Evolutionary conservation across 2,113 vertebrate species (phyloP).

Genomic region (Alethe diademata): DNA sequence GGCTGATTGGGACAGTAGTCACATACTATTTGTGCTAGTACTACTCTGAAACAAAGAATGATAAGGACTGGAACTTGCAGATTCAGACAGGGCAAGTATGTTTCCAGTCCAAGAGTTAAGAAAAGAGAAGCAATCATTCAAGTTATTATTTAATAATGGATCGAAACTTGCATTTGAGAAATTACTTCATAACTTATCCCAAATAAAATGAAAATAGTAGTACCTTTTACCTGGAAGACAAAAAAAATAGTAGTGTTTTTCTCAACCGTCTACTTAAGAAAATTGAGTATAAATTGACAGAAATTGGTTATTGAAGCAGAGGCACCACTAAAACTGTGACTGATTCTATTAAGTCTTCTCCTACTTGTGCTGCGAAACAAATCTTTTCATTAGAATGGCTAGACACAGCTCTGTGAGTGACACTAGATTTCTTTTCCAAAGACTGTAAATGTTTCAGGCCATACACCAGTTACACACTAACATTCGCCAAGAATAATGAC

Average conservation of each 20-base stretch:
- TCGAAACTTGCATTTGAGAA: neutral
- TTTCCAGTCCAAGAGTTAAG: neutral
- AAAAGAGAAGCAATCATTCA: neutral
- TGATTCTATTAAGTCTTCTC: conserved; percentile 1
- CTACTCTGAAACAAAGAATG: neutral
- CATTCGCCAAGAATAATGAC: neutral
- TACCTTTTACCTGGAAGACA: neutral
- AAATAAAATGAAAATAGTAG: neutral
- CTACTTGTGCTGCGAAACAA: neutral
- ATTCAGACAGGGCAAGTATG: neutral
- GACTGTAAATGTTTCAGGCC: neutral
- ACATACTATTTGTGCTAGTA: neutral
- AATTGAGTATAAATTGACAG: neutral
- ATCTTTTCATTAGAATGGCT: neutral
- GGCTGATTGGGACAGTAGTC: neutral
- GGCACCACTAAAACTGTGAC: neutral
- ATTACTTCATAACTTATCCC: neutral
- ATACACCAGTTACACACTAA: neutral
- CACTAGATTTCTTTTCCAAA: neutral
- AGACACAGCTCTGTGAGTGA: neutral
- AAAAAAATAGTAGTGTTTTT: neutral
- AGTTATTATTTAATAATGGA: neutral
- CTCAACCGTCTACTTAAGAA: conserved; percentile 12
- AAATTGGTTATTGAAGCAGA: conserved; percentile 2
- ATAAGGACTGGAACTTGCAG: neutral